Evolutionary conservation across 2,113 vertebrate genomes (phyloP).

Genomic region (Nibea albiflora): DNA sequence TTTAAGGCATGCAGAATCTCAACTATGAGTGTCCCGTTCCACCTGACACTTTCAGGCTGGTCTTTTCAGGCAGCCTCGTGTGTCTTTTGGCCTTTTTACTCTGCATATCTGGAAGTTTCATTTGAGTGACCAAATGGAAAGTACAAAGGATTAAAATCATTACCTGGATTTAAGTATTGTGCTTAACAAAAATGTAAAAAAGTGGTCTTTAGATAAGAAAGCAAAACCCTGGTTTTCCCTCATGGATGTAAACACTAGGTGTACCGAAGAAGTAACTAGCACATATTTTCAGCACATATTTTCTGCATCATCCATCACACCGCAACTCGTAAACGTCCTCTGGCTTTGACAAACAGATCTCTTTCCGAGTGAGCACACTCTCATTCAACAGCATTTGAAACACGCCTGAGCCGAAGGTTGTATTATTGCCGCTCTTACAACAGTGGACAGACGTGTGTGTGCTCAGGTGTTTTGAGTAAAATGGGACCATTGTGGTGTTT

Average conservation of each 20-base stretch:
- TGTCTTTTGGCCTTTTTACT: slow-evolving; percentile 3
- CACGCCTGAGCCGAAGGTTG: background rate
- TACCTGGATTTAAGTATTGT: background rate
- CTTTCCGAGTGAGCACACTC: background rate
- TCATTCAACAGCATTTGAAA: slow-evolving; percentile 2
- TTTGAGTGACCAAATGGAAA: background rate
- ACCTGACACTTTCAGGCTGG: slow-evolving; percentile 26
- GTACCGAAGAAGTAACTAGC: background rate
- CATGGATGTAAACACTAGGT: background rate
- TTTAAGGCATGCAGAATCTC: slow-evolving; percentile 39
- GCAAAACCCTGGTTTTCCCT: background rate
- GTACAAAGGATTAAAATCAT: background rate
- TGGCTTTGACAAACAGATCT: background rate
- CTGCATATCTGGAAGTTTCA: slow-evolving; percentile 6
- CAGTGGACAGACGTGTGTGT: background rate
- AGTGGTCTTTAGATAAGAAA: background rate
- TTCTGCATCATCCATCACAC: background rate
- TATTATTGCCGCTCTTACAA: background rate
- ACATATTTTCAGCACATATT: background rate
- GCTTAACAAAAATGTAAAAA: background rate
- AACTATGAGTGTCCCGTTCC: slow-evolving; percentile 34
- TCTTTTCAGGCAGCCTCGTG: background rate
- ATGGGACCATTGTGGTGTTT: slow-evolving; percentile 3
- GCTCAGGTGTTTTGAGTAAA: slow-evolving; percentile 12
- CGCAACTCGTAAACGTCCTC: background rate